phyloP scores from a whole-genome alignment of 2,797 vertebrate genomes.

The Toxotes lorentzi region DNA sequence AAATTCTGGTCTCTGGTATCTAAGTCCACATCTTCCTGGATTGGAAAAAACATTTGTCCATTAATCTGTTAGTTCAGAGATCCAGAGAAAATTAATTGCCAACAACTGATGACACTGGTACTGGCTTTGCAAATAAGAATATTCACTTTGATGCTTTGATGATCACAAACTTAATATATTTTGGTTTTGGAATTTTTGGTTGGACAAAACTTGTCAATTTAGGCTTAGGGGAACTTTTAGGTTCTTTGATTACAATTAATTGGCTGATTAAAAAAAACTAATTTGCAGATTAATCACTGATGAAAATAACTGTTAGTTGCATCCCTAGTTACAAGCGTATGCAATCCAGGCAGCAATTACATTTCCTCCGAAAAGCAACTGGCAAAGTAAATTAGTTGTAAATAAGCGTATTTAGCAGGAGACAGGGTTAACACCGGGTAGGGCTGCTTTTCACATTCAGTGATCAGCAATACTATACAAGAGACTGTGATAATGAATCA shows the following conservation, averaged over 20 bases:
- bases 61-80: neutral
- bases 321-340: neutral
- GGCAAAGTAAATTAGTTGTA: neutral
- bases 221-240: too few species aligned
- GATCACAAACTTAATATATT: neutral
- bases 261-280: neutral
- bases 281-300: neutral
- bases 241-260: neutral
- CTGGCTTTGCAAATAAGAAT: neutral
- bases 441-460: slow-evolving; percentile 10
- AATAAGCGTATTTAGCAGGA: neutral
- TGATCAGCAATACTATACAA: slow-evolving; percentile 18
- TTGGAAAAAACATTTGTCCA: neutral
- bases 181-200: neutral
- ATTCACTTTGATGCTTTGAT: neutral
- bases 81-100: too few species aligned
- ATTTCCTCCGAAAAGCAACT: neutral
- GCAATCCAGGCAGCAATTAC: neutral
- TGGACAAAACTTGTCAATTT: too few species aligned
- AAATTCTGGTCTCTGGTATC: neutral
- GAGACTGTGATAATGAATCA: slow-evolving; percentile 33
- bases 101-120: too few species aligned
- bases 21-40: neutral
- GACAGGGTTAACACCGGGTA: neutral
- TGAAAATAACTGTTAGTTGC: neutral